Conservation (phyloP, 2,113 vertebrate genomes). For the Phasianus colchicus region DNA sequence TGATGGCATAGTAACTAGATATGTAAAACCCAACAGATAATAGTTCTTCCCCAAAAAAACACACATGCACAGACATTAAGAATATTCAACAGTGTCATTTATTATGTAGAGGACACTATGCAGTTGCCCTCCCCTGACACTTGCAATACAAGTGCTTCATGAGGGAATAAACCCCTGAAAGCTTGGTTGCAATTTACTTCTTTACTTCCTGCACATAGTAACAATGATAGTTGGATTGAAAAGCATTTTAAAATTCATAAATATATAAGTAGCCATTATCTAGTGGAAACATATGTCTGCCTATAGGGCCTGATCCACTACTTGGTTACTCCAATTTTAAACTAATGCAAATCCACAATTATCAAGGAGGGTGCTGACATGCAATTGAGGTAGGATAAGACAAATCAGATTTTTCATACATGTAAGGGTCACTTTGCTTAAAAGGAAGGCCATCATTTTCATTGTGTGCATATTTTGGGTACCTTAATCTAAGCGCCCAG, state of each 20-base stretch:
- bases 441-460: not conserved
- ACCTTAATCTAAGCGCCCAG: not conserved
- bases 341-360: not conserved
- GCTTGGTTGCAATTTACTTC: slow-evolving; percentile 69
- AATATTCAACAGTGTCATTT: slow-evolving; percentile 53
- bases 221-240: slow-evolving; percentile 61
- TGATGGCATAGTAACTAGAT: not conserved
- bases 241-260: slow-evolving; percentile 73
- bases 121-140: slow-evolving; percentile 30
- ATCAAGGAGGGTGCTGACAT: slow-evolving; percentile 20
- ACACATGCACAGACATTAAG: not conserved
- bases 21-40: slow-evolving; percentile 6
- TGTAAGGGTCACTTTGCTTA: not conserved
- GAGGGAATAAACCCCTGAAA: slow-evolving; percentile 66
- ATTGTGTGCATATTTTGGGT: not conserved
- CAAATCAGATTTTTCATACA: not conserved
- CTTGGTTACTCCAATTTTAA: slow-evolving; percentile 50
- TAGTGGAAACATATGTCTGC: slow-evolving; percentile 38
- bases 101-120: slow-evolving; percentile 50
- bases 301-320: slow-evolving; percentile 33
- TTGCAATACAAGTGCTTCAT: slow-evolving; percentile 38
- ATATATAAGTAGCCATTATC: slow-evolving; percentile 73
- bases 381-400: not conserved
- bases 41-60: not conserved
- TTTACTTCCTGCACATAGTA: slow-evolving; percentile 64